Base-by-base conservation (phyloP, 1,140 invertebrate genomes). In the Heterodera schachtii region DNA sequence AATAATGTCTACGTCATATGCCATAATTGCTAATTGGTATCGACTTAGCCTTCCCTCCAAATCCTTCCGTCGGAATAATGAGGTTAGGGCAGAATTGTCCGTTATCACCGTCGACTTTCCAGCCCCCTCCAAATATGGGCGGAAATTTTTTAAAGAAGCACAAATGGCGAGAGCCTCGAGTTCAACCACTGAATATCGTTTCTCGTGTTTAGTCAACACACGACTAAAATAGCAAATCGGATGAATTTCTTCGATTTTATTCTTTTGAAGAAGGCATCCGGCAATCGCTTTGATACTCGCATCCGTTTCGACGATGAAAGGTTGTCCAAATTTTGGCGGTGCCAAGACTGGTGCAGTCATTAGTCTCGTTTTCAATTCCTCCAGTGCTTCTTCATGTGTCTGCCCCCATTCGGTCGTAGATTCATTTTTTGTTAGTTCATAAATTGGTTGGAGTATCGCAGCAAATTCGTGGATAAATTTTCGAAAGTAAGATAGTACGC, bases 281-380 rank as follows among this genome's bases (percentile, higher is more conserved):
- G 31, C 79, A 79, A 78, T 78, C 9, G 79, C 79, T 7, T 41
- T 57, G 6, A 44, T 16, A 57, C 79, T 81, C 0, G 81, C 81
- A 83, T 82, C 81, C 3, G 67, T 82, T 41, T 82, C 81, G 1
- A 82, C 46, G 0, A 78, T 44, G 47, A 82, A 82, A 2, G 81
- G 81, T 49, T 83, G 16, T 2, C 79, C 79, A 78, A 82, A 84
- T 41, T 66, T 44, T 19, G 81, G 79, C 4, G 81, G n/a, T 0
- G 81, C 81, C 16, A 82, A 66, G 4, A 84, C 44, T 0, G 81
- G 81, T 7, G 81, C 81, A 1, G 57, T 52, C 9, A 41, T 74
- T 19, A 82, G 49, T 11, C n/a, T 31, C 8, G 64, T n/a, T 57
- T 75, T 82, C 21, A 82, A 43, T 67, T 47, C 57, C n/a, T 82